Percentiles rank a stretch among this genome's conserved stretches.
Conservation (phyloP, 2,113 vertebrate genomes). For the Dipodomys ordii region DNA sequence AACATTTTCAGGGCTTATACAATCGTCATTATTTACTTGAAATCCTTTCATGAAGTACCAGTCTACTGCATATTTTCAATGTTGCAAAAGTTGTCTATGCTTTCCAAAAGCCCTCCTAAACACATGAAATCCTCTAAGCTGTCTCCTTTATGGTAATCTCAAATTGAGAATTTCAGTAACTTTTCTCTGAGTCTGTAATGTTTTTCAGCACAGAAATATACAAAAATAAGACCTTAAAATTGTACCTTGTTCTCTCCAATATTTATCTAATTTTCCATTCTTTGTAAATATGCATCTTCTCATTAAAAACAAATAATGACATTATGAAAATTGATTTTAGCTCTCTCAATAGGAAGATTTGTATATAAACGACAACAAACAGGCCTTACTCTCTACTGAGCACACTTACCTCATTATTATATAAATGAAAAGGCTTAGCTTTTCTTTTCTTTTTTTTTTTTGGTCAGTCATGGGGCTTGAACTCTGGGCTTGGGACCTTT, state of each 20-base stretch:
- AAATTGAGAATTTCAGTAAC: neutral
- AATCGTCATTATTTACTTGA: neutral
- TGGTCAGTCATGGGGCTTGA: too few relatives aligned
- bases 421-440: too few relatives aligned
- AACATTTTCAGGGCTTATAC: neutral
- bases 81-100: neutral
- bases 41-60: neutral
- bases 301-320: too few relatives aligned
- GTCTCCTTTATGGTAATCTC: neutral
- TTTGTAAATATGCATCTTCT: neutral
- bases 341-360: neutral
- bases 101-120: neutral
- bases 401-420: neutral
- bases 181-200: neutral
- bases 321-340: neutral
- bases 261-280: neutral
- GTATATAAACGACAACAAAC: neutral
- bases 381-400: neutral
- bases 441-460: too few relatives aligned
- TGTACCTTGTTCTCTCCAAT: neutral
- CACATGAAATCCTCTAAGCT: neutral
- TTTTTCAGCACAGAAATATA: neutral
- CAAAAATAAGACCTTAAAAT: neutral
- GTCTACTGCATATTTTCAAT: neutral
- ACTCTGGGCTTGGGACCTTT: too few relatives aligned